A percentile compares a stretch with the other conserved stretches of the same genome.
These are phyloP conservation scores for Nysson spinosus DNA, from an alignment of 2,888 invertebrate species.

Conservation along the genomic window DNA sequence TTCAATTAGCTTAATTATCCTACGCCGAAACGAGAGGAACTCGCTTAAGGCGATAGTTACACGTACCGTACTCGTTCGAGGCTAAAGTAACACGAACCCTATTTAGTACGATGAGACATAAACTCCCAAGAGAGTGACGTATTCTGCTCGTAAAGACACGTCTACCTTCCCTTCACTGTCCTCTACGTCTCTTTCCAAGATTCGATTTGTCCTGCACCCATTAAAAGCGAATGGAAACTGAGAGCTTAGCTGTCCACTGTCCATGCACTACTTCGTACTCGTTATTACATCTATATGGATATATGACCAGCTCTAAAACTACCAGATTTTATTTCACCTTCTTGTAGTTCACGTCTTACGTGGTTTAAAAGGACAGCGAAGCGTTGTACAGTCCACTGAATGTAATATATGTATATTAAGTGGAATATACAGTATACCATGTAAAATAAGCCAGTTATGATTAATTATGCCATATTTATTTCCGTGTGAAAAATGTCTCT, in stretches of 20 bases:
- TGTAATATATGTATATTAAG: too few species aligned
- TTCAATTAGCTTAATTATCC: constrained; percentile 49
- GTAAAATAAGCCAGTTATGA: too few species aligned
- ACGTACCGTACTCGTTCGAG: background rate
- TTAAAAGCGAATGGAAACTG: constrained; percentile 24
- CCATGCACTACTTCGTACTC: too few species aligned
- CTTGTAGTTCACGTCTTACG: too few species aligned
- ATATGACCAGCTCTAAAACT: too few species aligned
- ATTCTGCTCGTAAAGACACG: constrained; percentile 20
- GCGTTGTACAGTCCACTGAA: too few species aligned
- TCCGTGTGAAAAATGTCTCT: too few species aligned
- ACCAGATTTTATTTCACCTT: too few species aligned
- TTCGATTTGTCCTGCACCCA: constrained; percentile 21
- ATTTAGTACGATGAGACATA: constrained; percentile 39
- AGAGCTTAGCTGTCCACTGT: background rate
- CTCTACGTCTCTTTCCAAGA: constrained; percentile 6
- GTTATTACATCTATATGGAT: too few species aligned
- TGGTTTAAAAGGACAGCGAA: too few species aligned
- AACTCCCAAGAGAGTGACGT: constrained; percentile 34
- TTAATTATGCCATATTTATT: too few species aligned
- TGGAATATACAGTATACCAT: too few species aligned
- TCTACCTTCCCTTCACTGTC: background rate
- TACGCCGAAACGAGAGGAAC: constrained; percentile 26
- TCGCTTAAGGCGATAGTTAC: constrained; percentile 22
- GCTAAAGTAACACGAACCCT: constrained; percentile 10